Base-by-base conservation (phyloP, 2,888 invertebrate genomes). In the Hydroisotoma schaefferi region DNA sequence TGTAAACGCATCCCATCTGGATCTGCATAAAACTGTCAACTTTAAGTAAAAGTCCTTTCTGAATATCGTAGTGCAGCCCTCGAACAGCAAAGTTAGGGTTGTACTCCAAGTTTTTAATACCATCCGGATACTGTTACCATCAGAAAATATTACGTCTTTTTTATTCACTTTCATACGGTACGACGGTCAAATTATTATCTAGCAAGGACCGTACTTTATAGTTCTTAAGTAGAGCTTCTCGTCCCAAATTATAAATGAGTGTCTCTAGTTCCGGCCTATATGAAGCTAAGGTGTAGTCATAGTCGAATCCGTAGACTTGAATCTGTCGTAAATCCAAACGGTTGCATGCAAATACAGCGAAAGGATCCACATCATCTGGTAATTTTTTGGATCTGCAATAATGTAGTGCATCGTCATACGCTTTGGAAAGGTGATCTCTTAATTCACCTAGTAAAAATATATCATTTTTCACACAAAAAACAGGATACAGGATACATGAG, bases 1-100 rank as follows among this genome's bases (percentile, higher is more conserved):
- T 80, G 77, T 93, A 95, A 1, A 95, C 94, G 1, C 94, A 87
- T 48, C 94, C 97, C 76, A 93, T 84, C 77, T 98, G 97, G 70
- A 98, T 94, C 84, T 97, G 94, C 70, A 95, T 83, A 77, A 95
- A 98, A 1, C 94, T 92, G 79, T 98, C 97, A 73, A 98, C 81
- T 77, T 98, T 98, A 73, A 98, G 80, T 25, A 98, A 81, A 15
- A 95, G 80, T 2, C 97, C 94, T 79, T 94, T 93, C 77, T 92
- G 88, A 75, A 95, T 90, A 76, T 99, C 98, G 81, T 94, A 98
- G 79, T 98, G 98, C 18, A 99, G 82, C 33, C 98, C 98, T 65
- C 98, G 83, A 1, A 97, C 91, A 18, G 95, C 94, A 82, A 94
- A 98, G 68, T 88, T 85, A n/a, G 93, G 90, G 75, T 87, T 86